phyloP scores from a whole-genome alignment of 2,113 vertebrate genomes.

The Caretta caretta region DNA sequence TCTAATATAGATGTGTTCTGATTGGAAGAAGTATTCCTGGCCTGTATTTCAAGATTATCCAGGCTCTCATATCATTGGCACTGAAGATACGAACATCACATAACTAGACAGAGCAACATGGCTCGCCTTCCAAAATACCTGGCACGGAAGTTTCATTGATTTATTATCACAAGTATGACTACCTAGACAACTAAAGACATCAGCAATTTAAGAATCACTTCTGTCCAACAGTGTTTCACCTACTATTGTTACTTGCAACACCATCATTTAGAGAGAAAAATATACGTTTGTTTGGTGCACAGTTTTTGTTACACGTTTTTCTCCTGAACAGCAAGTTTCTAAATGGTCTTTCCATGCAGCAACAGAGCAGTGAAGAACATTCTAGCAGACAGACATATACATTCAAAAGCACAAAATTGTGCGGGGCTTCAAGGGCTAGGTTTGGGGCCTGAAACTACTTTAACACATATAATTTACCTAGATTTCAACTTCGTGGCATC shows the following conservation, averaged over 20 bases:
- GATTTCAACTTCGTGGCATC: conserved; percentile 6
- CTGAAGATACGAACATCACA: neutral
- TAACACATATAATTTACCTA: neutral
- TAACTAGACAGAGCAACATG: neutral
- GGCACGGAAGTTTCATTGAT: neutral
- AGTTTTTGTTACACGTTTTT: neutral
- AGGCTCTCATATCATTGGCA: neutral
- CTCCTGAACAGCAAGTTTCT: neutral
- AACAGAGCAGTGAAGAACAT: neutral
- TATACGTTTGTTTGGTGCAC: neutral
- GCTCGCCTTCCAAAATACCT: neutral
- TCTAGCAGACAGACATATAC: neutral
- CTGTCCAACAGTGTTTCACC: neutral
- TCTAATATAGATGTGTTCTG: neutral
- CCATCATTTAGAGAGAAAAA: neutral
- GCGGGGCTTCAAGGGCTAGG: neutral
- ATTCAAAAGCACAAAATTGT: neutral
- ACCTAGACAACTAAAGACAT: neutral
- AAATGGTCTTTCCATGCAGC: neutral
- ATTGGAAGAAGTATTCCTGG: neutral
- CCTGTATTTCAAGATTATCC: neutral
- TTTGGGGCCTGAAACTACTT: neutral
- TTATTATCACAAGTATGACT: neutral
- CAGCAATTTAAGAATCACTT: neutral
- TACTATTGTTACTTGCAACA: neutral